phyloP scores from a whole-genome alignment of 2,113 vertebrate species.

The Micromys minutus region DNA sequence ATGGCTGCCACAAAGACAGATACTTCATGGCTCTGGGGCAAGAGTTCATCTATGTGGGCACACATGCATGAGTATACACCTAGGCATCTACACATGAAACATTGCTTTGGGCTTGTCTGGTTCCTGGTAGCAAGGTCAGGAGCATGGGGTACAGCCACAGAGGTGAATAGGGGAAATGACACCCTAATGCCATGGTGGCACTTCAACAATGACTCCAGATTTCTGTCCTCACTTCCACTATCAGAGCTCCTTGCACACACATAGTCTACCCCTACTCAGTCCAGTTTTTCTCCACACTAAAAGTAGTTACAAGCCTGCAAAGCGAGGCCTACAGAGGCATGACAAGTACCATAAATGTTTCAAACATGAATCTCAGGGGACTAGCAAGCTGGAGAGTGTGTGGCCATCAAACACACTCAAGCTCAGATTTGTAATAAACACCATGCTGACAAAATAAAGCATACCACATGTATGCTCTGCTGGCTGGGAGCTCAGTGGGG shows the following conservation, averaged over 20 bases:
- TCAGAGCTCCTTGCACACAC: neutral
- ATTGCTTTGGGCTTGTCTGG: neutral
- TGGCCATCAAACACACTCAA: neutral
- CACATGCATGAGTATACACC: neutral
- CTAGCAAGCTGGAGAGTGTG: neutral
- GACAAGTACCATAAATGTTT: neutral
- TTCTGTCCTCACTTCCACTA: neutral
- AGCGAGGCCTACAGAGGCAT: neutral
- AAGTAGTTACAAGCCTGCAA: neutral
- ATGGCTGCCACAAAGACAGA: neutral
- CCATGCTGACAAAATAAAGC: neutral
- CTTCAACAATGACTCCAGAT: neutral
- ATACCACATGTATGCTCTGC: neutral
- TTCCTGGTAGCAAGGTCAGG: neutral
- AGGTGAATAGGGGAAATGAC: no score
- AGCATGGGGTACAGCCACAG: neutral
- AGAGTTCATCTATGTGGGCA: neutral
- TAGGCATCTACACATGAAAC: neutral
- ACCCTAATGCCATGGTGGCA: rapidly evolving
- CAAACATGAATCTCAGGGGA: neutral
- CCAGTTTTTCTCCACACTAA: neutral
- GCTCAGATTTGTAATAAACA: neutral
- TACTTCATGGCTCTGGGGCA: conserved; percentile 14
- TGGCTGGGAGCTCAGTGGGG: neutral
- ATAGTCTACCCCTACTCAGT: neutral